These are phyloP conservation scores for Hipparchia semele DNA, from an alignment of 2,888 invertebrate genomes.

Conservation along the genomic window DNA sequence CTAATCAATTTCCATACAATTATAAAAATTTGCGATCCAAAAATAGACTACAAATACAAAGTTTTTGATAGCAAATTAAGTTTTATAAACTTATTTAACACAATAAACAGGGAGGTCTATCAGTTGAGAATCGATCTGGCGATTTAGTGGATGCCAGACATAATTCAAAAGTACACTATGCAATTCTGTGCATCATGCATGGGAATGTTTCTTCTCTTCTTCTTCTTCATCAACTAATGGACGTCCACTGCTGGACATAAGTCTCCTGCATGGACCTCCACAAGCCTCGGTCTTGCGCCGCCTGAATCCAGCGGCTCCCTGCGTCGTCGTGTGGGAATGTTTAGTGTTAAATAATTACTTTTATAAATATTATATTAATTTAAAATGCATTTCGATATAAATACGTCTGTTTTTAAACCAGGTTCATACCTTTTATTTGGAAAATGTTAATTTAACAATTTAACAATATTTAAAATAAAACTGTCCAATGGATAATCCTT, in stretches of 20 bases:
- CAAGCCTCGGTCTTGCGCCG: no score
- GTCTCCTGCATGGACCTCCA: no score
- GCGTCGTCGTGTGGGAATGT: no score
- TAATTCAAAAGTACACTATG: not conserved
- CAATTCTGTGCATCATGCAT: not conserved
- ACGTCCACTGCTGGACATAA: no score
- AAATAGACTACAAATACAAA: no score
- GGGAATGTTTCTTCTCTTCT: not conserved
- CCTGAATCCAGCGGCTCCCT: no score
- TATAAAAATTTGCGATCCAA: no score
- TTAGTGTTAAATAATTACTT: not conserved
- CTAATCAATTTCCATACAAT: no score
- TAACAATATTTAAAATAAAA: not conserved
- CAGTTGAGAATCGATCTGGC: not conserved
- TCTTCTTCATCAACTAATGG: no score
- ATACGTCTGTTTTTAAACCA: not conserved
- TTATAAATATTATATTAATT: not conserved
- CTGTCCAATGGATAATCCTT: conserved; percentile 4
- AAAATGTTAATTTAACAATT: not conserved
- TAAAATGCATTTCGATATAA: not conserved
- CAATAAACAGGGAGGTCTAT: not conserved
- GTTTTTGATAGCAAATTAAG: no score
- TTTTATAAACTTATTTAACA: no score
- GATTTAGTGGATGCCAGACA: not conserved
- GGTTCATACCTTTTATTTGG: not conserved